phyloP scores from a whole-genome alignment of 2,113 vertebrate species.

The Parotia lawesii region DNA sequence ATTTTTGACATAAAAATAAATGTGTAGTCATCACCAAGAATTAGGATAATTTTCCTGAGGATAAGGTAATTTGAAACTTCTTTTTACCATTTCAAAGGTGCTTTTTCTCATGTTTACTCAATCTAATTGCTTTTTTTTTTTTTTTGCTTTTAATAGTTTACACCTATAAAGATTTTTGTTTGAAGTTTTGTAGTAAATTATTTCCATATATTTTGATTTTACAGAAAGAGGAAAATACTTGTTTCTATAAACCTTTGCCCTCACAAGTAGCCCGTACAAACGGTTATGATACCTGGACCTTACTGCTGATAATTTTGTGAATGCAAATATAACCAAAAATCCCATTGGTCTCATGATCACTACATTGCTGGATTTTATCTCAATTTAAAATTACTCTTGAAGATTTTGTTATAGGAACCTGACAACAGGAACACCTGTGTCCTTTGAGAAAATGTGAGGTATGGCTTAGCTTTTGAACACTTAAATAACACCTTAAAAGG shows the following conservation, averaged over 20 bases:
- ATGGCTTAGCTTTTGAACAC: neutral
- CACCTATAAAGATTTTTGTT: neutral
- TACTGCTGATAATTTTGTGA: neutral
- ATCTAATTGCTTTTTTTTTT: neutral
- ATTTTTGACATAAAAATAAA: neutral
- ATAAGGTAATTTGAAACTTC: neutral
- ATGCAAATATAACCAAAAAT: neutral
- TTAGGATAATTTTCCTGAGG: neutral
- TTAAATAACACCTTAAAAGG: neutral
- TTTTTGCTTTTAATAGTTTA: neutral
- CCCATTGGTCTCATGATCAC: neutral
- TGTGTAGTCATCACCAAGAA: neutral
- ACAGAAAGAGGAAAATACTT: neutral
- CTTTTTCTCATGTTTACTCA: neutral
- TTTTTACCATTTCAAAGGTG: neutral
- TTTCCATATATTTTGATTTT: neutral
- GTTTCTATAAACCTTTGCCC: neutral
- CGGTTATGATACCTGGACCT: neutral
- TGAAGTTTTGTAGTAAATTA: neutral
- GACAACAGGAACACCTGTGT: neutral
- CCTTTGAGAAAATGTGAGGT: neutral
- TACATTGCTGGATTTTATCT: neutral
- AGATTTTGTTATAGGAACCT: neutral
- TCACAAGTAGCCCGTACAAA: neutral
- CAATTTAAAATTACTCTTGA: neutral